These are phyloP conservation scores for Neocrepidodera transversa DNA, from an alignment of 2,888 invertebrate species.

Conservation along the genomic window DNA sequence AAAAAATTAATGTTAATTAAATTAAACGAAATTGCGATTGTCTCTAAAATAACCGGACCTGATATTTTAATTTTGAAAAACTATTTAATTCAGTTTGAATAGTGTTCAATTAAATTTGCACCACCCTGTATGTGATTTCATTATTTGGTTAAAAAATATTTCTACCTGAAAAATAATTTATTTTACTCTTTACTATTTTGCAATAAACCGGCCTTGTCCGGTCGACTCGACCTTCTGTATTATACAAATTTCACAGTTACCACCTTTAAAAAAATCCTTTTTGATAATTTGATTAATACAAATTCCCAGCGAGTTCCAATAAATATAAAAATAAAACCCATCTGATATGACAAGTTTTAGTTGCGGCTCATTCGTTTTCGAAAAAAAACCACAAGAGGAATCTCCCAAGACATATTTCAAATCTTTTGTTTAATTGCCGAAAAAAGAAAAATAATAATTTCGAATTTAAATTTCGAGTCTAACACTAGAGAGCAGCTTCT, in stretches of 20 bases:
- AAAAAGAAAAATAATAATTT: slow-evolving; percentile 24
- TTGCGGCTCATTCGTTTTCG: slow-evolving; percentile 6
- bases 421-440: slow-evolving; percentile 27
- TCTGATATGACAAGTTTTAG: slow-evolving; percentile 17
- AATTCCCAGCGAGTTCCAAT: slow-evolving; percentile 9
- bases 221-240: neutral
- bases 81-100: no score
- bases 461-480: slow-evolving; percentile 37
- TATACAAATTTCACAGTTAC: slow-evolving; percentile 1
- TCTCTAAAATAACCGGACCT: no score
- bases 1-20: no score
- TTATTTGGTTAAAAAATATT: no score
- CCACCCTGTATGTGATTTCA: no score
- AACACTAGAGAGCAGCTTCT: slow-evolving; percentile 38
- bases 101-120: no score
- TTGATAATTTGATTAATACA: slow-evolving; percentile 14
- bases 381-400: slow-evolving; percentile 8
- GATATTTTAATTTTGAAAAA: no score
- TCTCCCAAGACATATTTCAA: slow-evolving; percentile 20
- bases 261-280: neutral
- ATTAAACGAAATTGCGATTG: no score
- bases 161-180: no score
- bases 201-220: neutral
- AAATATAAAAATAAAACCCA: slow-evolving; percentile 15
- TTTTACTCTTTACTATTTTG: no score